phyloP scores from a whole-genome alignment of 2,888 invertebrate genomes.

The Ametastegia equiseti region DNA sequence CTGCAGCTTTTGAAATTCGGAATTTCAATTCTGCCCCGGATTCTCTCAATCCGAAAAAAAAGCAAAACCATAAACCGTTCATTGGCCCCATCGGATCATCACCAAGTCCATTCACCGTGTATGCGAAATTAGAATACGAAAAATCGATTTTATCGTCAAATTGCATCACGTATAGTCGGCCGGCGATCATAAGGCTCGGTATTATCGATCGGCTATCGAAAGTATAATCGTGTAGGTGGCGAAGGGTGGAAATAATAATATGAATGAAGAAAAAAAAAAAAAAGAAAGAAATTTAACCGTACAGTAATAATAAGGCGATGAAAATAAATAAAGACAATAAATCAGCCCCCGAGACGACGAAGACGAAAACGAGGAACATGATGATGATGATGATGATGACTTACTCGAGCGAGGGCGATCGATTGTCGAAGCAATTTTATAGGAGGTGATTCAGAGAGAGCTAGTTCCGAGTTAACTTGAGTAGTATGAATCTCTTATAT shows the following conservation, averaged over 20 bases:
- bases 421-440: slow-evolving; percentile 44
- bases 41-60: too few species aligned
- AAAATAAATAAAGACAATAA: slow-evolving; percentile 14
- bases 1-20: too few species aligned
- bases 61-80: too few species aligned
- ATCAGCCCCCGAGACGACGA: slow-evolving; percentile 20
- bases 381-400: too few species aligned
- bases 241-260: background rate
- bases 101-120: too few species aligned
- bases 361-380: too few species aligned
- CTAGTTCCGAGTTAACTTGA: too few species aligned
- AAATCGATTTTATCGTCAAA: background rate
- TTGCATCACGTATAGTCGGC: background rate
- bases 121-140: too few species aligned
- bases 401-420: slow-evolving; percentile 21
- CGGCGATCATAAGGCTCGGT: background rate
- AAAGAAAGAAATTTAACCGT: background rate
- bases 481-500: slow-evolving; percentile 47
- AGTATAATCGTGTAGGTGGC: slow-evolving; percentile 31
- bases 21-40: too few species aligned
- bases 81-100: too few species aligned
- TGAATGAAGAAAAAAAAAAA: background rate
- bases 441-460: slow-evolving; percentile 33
- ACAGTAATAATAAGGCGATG: background rate
- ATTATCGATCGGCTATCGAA: background rate